A percentile compares a stretch with the other conserved stretches of the same genome.
phyloP scores from a whole-genome alignment of 2,797 vertebrate genomes.

The Gila robusta region DNA sequence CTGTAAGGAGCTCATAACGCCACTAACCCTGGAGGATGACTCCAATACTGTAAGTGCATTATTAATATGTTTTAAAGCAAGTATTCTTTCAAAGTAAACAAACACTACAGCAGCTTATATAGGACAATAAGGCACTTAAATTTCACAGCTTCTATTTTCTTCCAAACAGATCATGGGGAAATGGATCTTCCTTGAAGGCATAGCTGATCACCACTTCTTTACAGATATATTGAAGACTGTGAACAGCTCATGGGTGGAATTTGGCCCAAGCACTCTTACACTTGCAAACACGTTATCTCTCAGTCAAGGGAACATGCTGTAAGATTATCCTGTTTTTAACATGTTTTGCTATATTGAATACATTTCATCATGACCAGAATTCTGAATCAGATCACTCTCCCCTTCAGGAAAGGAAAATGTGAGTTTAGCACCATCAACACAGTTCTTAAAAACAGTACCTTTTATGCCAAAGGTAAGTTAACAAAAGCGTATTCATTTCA shows the following conservation, averaged over 20 bases:
- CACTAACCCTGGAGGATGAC: slow-evolving; percentile 22
- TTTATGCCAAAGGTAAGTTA: slow-evolving; percentile 4
- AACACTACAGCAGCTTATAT: background rate
- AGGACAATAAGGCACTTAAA: background rate
- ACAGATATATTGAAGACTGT: background rate
- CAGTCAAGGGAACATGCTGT: slow-evolving; percentile 45
- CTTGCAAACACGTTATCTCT: background rate
- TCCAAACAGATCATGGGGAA: slow-evolving; percentile 48
- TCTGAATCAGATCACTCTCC: background rate
- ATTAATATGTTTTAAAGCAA: background rate
- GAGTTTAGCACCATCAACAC: background rate
- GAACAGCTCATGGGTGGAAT: slow-evolving; percentile 48
- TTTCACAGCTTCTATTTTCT: slow-evolving; percentile 6
- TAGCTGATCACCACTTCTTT: slow-evolving; percentile 9
- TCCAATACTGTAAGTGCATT: slow-evolving; percentile 32
- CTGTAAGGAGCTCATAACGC: slow-evolving; percentile 47
- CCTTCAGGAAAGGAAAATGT: slow-evolving; percentile 43
- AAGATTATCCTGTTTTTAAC: slow-evolving; percentile 3
- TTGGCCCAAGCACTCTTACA: background rate
- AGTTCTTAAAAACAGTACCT: background rate
- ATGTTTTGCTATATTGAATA: background rate
- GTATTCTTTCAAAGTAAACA: background rate
- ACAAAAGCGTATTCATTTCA: background rate
- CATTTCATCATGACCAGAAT: background rate
- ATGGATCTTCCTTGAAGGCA: slow-evolving; percentile 48